Conservation (phyloP, 64 coral and sea anemone species). For the Catalaphyllia jardinei region DNA sequence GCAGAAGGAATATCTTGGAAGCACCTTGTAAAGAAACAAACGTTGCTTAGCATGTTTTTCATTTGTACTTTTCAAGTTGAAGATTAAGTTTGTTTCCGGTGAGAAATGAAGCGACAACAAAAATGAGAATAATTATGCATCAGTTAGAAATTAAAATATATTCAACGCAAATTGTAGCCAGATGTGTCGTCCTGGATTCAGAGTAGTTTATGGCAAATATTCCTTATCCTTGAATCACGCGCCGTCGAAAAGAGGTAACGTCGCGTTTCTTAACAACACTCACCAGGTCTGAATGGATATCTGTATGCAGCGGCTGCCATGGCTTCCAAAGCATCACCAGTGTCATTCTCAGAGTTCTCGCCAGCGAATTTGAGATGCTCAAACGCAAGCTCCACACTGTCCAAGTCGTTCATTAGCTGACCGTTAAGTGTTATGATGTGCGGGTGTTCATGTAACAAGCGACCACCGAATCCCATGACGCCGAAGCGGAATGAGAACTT, state of each 20-base stretch:
- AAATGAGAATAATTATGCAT: too few species aligned
- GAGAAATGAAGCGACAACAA: too few species aligned
- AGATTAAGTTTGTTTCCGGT: too few species aligned
- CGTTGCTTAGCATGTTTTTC: background rate
- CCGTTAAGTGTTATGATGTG: conserved; percentile 83
- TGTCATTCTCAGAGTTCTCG: conserved; percentile 57
- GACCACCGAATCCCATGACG: conserved; percentile 81
- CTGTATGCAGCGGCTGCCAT: conserved; percentile 51
- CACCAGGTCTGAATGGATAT: conserved; percentile 76
- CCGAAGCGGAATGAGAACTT: conserved; percentile 81
- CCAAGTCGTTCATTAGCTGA: conserved; percentile 61
- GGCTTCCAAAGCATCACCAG: conserved; percentile 66
- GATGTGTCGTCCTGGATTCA: too few species aligned
- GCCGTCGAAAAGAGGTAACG: too few species aligned
- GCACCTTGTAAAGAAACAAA: conserved; percentile 4
- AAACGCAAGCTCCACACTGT: conserved; percentile 41
- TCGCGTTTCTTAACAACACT: background rate
- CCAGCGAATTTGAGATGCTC: conserved; percentile 72
- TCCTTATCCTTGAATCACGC: too few species aligned
- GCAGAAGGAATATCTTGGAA: conserved; percentile 80
- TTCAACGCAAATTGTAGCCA: too few species aligned
- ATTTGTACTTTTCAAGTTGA: too few species aligned
- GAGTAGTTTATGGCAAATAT: too few species aligned
- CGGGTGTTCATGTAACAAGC: conserved; percentile 46
- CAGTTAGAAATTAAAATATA: too few species aligned